phyloP scores from a whole-genome alignment of 2,797 vertebrate species.

The Bovichtus diacanthus region DNA sequence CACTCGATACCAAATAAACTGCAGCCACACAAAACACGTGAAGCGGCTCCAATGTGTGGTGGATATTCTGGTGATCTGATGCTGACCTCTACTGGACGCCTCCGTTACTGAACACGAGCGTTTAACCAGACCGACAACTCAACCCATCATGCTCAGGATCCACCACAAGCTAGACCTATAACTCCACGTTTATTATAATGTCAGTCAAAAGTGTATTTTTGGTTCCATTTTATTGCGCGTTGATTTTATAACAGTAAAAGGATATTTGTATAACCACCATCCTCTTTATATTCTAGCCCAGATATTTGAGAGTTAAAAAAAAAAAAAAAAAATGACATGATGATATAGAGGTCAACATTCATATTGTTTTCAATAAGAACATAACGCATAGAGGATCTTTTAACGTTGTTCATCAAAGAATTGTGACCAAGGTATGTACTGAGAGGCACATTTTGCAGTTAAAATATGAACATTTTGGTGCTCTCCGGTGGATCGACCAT shows the following conservation, averaged over 20 bases:
- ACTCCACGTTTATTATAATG: not conserved
- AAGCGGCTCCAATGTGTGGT: not conserved
- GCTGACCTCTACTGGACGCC: slow-evolving; percentile 79
- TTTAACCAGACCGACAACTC: not conserved
- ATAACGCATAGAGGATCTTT: too few species aligned
- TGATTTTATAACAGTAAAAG: not conserved
- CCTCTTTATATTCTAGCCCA: not conserved
- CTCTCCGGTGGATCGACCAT: not conserved
- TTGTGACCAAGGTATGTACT: too few species aligned
- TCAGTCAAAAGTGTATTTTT: not conserved
- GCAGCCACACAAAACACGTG: slow-evolving; percentile 35
- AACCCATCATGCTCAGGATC: not conserved
- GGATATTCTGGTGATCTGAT: slow-evolving; percentile 53
- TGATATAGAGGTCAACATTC: not conserved
- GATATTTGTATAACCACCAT: not conserved
- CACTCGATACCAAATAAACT: slow-evolving; percentile 53
- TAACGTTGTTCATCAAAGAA: too few species aligned
- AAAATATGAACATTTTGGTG: not conserved
- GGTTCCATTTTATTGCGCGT: not conserved
- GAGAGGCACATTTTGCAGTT: not conserved
- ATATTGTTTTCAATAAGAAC: not conserved
- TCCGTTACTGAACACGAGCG: not conserved
- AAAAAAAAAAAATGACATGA: too few species aligned
- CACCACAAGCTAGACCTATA: not conserved
- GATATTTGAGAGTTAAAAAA: not conserved